phyloP scores from a whole-genome alignment of 2,888 invertebrate genomes.

The Patella caerulea region DNA sequence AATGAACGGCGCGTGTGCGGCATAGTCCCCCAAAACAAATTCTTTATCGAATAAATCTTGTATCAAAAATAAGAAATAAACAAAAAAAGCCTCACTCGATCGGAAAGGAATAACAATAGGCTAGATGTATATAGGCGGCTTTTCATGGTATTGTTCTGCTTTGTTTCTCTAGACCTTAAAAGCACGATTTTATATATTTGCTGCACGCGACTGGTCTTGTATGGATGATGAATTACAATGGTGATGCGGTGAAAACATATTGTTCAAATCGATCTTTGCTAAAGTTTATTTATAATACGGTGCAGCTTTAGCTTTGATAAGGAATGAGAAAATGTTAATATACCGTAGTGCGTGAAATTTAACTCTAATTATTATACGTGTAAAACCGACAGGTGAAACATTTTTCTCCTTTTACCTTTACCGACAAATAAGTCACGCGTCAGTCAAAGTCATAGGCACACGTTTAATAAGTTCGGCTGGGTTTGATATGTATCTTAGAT shows the following conservation, averaged over 20 bases:
- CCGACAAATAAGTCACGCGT: background rate
- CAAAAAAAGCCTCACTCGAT: background rate
- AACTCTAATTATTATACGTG: background rate
- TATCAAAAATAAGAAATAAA: slow-evolving; percentile 11
- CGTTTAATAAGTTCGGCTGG: no score
- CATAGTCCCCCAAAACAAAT: background rate
- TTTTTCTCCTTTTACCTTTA: background rate
- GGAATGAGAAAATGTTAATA: slow-evolving; percentile 4
- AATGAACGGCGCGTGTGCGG: background rate
- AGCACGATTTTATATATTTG: slow-evolving; percentile 2
- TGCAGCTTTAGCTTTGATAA: background rate
- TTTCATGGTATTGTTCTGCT: background rate
- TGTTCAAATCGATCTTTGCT: slow-evolving; percentile 5
- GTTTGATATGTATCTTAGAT: no score
- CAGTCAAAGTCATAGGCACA: no score
- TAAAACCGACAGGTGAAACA: background rate
- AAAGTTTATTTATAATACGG: slow-evolving; percentile 6
- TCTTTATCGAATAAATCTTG: background rate
- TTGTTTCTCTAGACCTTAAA: background rate
- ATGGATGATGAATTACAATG: background rate
- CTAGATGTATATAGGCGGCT: background rate
- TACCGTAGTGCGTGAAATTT: slow-evolving; percentile 4
- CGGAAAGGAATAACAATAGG: background rate
- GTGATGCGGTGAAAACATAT: background rate
- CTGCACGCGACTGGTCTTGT: slow-evolving; percentile 1